Evolutionary conservation across 1,140 invertebrate species (phyloP).

Genomic region (Steinernema khuongi): DNA sequence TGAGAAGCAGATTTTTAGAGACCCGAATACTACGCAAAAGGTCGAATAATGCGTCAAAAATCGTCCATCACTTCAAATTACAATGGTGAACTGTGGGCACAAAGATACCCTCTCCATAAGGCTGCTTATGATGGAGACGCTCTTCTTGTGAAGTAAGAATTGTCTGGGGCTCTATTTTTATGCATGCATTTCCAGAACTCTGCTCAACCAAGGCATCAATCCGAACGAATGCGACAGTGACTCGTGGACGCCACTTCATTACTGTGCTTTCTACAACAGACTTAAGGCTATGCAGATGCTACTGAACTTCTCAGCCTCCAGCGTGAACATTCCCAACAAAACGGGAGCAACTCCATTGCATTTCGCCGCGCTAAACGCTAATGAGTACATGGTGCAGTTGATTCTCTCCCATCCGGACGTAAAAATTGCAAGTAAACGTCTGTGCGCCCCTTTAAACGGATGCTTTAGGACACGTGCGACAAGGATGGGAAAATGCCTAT

Average conservation of each 20-base stretch:
- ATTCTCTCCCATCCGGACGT: conserved; percentile 49
- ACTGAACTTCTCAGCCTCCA: conserved; percentile 38
- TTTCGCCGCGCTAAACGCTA: conserved; percentile 51
- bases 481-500: conserved; percentile 45
- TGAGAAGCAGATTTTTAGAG: conserved; percentile 25
- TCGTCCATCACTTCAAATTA: not conserved
- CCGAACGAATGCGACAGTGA: conserved; percentile 50
- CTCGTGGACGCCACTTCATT: conserved; percentile 52
- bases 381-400: conserved; percentile 50
- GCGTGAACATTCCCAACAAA: conserved; percentile 49
- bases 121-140: conserved; percentile 51
- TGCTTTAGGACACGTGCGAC: conserved; percentile 46
- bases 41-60: conserved; percentile 14
- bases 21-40: conserved; percentile 48
- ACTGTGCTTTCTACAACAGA: conserved; percentile 52
- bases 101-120: conserved; percentile 49
- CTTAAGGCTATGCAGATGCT: conserved; percentile 41
- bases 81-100: conserved; percentile 43
- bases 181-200: conserved; percentile 30
- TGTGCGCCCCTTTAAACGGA: not conserved
- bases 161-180: not conserved
- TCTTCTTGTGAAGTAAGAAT: conserved; percentile 39
- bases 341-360: conserved; percentile 52
- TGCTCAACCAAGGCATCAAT: conserved; percentile 44
- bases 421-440: conserved; percentile 40